Conservation (phyloP, 92 coral and sea anemone genomes). For the Metridium senile region DNA sequence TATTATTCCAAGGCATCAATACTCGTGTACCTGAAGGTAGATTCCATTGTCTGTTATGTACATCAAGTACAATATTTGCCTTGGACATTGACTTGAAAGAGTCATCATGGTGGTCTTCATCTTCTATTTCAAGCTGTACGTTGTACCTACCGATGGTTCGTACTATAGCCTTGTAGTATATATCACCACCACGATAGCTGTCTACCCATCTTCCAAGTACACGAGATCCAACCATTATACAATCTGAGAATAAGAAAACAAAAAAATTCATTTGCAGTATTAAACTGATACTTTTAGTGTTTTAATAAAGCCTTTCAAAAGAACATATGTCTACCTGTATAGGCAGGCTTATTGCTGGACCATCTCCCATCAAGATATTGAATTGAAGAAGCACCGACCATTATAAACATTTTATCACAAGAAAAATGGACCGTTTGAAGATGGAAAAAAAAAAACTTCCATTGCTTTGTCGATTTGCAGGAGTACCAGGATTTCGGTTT, state of each 20-base stretch:
- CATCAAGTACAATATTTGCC: constrained; percentile 10
- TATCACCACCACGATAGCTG: not conserved
- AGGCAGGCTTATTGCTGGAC: constrained; percentile 31
- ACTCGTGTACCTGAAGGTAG: constrained; percentile 19
- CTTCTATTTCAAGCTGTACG: constrained; percentile 13
- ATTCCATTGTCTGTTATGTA: constrained; percentile 7
- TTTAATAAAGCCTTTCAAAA: too few relatives aligned
- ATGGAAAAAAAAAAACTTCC: constrained; percentile 12
- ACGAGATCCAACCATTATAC: constrained; percentile 32
- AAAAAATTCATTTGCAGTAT: too few relatives aligned
- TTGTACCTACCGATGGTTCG: not conserved
- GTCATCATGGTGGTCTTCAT: not conserved
- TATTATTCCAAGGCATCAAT: not conserved
- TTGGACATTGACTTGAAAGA: not conserved
- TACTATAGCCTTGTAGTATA: constrained; percentile 19
- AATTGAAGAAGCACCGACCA: constrained; percentile 28
- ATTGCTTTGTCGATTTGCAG: not conserved
- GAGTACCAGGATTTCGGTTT: constrained; percentile 13
- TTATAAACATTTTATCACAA: constrained; percentile 21
- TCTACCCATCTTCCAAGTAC: constrained; percentile 19
- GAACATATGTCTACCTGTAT: constrained; percentile 36
- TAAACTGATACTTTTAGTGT: too few relatives aligned
- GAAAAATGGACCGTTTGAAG: constrained; percentile 5
- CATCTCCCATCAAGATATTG: constrained; percentile 43
- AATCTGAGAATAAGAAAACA: not conserved